A percentile compares a stretch with the other conserved stretches of the same genome.
phyloP scores from a whole-genome alignment of 2,888 invertebrate genomes.

The Cabera pusaria region DNA sequence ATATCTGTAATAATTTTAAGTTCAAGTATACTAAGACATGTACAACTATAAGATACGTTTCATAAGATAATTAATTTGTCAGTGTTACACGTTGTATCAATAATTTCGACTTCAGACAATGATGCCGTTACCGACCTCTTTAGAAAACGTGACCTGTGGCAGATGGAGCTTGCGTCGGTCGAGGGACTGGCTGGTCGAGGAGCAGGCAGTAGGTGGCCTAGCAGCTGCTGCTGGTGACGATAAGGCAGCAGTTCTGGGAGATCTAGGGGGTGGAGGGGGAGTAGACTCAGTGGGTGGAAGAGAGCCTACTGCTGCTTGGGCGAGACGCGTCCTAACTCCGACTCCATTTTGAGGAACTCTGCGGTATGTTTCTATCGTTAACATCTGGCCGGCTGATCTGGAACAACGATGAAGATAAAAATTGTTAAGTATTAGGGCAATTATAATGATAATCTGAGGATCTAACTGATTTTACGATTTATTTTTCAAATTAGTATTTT shows the following conservation, averaged over 20 bases:
- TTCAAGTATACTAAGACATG: too few relatives aligned
- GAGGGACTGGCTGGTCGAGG: constrained; percentile 84
- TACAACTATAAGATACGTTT: too few relatives aligned
- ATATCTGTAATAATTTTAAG: too few relatives aligned
- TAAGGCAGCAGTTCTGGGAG: constrained; percentile 58
- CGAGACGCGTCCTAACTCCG: constrained; percentile 52
- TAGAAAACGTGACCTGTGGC: constrained; percentile 93
- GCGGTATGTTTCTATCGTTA: constrained; percentile 89
- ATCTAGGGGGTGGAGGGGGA: constrained; percentile 69
- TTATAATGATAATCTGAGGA: too few relatives aligned
- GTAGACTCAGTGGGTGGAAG: constrained; percentile 64
- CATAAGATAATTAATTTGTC: too few relatives aligned
- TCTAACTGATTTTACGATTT: too few relatives aligned
- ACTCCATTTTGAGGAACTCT: constrained; percentile 76
- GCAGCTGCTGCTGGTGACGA: constrained; percentile 69
- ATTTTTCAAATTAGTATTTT: too few relatives aligned
- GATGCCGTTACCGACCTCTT: constrained; percentile 96
- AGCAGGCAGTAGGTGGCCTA: constrained; percentile 88
- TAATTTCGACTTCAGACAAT: constrained; percentile 84
- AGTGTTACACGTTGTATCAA: neutral
- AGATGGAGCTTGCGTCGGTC: constrained; percentile 87
- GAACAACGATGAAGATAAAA: constrained; percentile 39
- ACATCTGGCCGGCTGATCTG: constrained; percentile 88
- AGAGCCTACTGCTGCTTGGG: constrained; percentile 47
- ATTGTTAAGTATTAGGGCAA: too few relatives aligned